Base-by-base conservation (phyloP, 2,888 invertebrate genomes). In the Galeopsomyia nigrocyanea region DNA sequence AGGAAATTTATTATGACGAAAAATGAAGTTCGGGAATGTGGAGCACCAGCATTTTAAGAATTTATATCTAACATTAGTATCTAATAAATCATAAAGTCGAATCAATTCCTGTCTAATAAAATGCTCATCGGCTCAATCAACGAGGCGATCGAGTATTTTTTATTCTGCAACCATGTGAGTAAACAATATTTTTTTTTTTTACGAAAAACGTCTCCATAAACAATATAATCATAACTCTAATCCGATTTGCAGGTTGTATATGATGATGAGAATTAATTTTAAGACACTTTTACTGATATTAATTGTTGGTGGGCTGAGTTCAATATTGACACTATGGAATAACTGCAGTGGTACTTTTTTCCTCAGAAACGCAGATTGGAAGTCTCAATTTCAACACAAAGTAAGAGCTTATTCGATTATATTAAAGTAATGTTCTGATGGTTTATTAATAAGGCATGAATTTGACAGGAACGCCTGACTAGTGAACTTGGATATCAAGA, bases 261-360 rank as follows among this genome's bases (percentile, higher is more conserved):
- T 92, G 89, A 92, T 93, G 89, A 90, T 94, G 91, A 91, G 94
- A 79, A 87, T 94, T 81, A 95, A 94, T 87, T 89, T 94, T 86
- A 94, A 94, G 87, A 88, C 92, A 82, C 90, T 92, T 77, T 87
- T 95, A 77, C 87, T 93, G 63, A 67, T 85, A 76, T 74, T 86
- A 50, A 77, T 84, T 77, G 83, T 84, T 55, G 83, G 84, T 68
- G 92, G 92, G 53, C 86, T 92, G 78, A 88, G 94, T 78, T 91
- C 93, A 78, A 91, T 92, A 77, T 87, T 94, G 64, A 89, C 90
- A 53, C 90, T 94, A 78, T 95, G 94, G 92, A 92, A 92, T 82
- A 91, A 92, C 82, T 95, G 95, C 82, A 91, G 92, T 3, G 92
- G 91, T 77, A 88, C 90, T 72, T 79, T 82, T 62, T 81, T 86